Evolutionary conservation across 64 coral and sea anemone species (phyloP).

Genomic region (Actinia equina): DNA sequence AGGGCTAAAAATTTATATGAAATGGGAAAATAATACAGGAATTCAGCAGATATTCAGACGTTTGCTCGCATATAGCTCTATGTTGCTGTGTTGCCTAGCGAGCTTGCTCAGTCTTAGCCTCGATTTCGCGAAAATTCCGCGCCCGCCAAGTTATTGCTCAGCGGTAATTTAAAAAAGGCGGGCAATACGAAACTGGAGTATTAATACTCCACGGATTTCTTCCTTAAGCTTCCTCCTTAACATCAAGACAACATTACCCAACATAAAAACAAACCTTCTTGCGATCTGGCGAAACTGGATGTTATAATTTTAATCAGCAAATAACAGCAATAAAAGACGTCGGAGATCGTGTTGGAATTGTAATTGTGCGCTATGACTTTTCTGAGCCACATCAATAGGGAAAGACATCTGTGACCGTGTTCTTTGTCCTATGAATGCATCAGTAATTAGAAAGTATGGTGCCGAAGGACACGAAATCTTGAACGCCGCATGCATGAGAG

Average conservation of each 20-base stretch:
- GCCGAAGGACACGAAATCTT: slow-evolving; percentile 15
- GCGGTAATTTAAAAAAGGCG: too few relatives aligned
- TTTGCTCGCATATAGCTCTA: too few relatives aligned
- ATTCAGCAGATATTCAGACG: too few relatives aligned
- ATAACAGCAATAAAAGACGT: slow-evolving; percentile 19
- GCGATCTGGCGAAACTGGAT: slow-evolving; percentile 40
- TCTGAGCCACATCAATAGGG: slow-evolving; percentile 46
- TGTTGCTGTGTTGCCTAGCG: too few relatives aligned
- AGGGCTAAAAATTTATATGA: too few relatives aligned
- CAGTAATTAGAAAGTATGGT: slow-evolving; percentile 30
- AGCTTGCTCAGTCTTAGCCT: too few relatives aligned
- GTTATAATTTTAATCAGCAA: slow-evolving; percentile 36
- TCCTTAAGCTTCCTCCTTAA: too few relatives aligned
- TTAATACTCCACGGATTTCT: too few relatives aligned
- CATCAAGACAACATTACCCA: not conserved
- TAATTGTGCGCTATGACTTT: slow-evolving; percentile 21
- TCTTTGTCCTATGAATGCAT: slow-evolving; percentile 42
- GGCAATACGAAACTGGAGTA: too few relatives aligned
- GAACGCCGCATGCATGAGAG: slow-evolving; percentile 22
- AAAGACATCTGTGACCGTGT: slow-evolving; percentile 64
- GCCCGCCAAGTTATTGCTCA: too few relatives aligned
- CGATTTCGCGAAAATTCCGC: too few relatives aligned
- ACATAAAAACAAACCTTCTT: slow-evolving; percentile 27
- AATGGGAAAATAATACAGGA: too few relatives aligned
- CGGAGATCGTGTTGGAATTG: not conserved